phyloP scores from a whole-genome alignment of 2,113 vertebrate genomes.

The Caretta caretta region DNA sequence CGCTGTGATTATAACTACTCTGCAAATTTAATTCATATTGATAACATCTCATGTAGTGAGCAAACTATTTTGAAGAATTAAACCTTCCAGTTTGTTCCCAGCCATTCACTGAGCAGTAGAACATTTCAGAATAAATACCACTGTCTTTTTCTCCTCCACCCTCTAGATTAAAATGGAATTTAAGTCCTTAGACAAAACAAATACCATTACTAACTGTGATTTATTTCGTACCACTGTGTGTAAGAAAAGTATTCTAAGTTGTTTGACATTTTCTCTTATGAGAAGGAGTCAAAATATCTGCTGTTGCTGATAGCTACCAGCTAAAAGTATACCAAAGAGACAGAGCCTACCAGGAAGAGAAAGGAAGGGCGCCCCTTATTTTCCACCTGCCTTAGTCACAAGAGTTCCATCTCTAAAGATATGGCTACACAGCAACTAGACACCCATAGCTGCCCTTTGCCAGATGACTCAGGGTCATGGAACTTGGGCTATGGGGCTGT shows the following conservation, averaged over 20 bases:
- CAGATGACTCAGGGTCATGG: not conserved
- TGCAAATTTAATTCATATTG: slow-evolving; percentile 55
- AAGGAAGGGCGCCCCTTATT: not conserved
- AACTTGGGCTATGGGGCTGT: not conserved
- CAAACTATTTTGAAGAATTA: slow-evolving; percentile 45
- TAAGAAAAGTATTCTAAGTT: slow-evolving; percentile 28
- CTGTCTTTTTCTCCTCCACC: slow-evolving; percentile 2
- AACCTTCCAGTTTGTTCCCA: slow-evolving; percentile 48
- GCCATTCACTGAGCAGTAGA: not conserved
- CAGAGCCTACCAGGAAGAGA: not conserved
- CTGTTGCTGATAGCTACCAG: not conserved
- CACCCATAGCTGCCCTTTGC: not conserved
- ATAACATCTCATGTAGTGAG: slow-evolving; percentile 41
- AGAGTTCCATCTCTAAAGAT: not conserved
- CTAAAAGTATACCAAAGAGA: not conserved
- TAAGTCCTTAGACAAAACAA: slow-evolving; percentile 38
- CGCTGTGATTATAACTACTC: slow-evolving; percentile 42
- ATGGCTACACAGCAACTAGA: not conserved
- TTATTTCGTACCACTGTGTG: slow-evolving; percentile 15
- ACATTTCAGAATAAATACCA: slow-evolving; percentile 42
- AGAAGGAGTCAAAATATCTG: not conserved
- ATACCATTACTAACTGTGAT: slow-evolving; percentile 14
- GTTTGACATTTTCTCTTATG: slow-evolving; percentile 4
- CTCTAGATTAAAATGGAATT: slow-evolving; percentile 40
- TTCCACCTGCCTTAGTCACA: not conserved